phyloP scores from a whole-genome alignment of 2,888 invertebrate species.

The Erannis defoliaria region DNA sequence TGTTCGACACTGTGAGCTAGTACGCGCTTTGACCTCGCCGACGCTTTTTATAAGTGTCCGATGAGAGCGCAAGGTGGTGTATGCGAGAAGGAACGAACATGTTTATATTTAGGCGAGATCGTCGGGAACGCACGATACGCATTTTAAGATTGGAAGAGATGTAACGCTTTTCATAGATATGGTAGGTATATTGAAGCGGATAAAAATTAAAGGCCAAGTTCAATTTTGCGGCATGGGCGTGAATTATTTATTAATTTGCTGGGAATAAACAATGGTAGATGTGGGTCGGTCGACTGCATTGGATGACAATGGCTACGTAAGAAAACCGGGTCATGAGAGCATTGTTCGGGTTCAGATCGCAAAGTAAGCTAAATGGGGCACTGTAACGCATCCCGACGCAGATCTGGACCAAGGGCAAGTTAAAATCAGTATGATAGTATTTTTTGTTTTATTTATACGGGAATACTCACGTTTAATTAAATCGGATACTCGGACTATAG shows the following conservation, averaged over 20 bases:
- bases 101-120: slow-evolving; percentile 79
- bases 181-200: slow-evolving; percentile 26
- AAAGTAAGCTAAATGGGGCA: slow-evolving; percentile 65
- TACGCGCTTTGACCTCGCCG: slow-evolving; percentile 77
- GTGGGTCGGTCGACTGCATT: slow-evolving; percentile 69
- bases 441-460: too few species aligned
- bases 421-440: slow-evolving; percentile 21
- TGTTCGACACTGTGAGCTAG: slow-evolving; percentile 75
- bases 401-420: slow-evolving; percentile 63
- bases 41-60: slow-evolving; percentile 84
- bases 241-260: slow-evolving; percentile 53
- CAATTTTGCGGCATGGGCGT: slow-evolving; percentile 38
- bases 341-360: slow-evolving; percentile 65
- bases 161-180: slow-evolving; percentile 31
- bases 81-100: slow-evolving; percentile 67
- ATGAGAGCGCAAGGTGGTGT: slow-evolving; percentile 79
- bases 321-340: slow-evolving; percentile 71
- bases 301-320: slow-evolving; percentile 61
- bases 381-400: slow-evolving; percentile 55
- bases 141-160: slow-evolving; percentile 48
- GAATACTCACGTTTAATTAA: too few species aligned
- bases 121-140: slow-evolving; percentile 62
- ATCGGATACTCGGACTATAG: too few species aligned
- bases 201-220: slow-evolving; percentile 47
- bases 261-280: slow-evolving; percentile 62